Conservation (phyloP, 2,888 invertebrate genomes). For the Hybos culiciformis region DNA sequence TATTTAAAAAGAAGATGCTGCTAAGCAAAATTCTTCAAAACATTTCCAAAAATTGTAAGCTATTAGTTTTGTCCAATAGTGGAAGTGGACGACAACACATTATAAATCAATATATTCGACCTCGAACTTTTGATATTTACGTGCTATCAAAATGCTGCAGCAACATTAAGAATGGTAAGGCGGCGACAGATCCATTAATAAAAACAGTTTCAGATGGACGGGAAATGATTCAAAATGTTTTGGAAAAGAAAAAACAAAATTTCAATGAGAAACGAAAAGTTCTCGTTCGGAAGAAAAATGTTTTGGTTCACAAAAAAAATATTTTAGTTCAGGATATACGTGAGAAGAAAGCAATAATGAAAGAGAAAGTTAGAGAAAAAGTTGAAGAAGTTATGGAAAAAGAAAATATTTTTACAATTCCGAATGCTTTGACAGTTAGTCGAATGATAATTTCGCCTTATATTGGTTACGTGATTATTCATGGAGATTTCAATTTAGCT, state of each 20-base stretch:
- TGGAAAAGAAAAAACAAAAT: constrained; percentile 48
- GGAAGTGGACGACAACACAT: no score
- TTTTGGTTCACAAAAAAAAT: no score
- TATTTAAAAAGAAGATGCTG: no score
- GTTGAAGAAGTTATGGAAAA: constrained; percentile 48
- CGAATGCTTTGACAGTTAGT: constrained; percentile 76
- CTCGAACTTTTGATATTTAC: no score
- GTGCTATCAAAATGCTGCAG: no score
- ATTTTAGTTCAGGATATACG: constrained; percentile 54
- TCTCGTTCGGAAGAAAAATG: no score
- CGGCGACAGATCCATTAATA: constrained; percentile 18
- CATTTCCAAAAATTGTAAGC: no score
- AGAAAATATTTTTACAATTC: constrained; percentile 87
- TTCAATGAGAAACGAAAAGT: no score
- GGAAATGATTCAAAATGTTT: constrained; percentile 41
- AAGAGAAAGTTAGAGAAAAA: constrained; percentile 58
- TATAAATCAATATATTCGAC: no score
- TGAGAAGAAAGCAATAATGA: constrained; percentile 55
- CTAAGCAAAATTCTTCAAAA: no score
- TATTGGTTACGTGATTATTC: constrained; percentile 76
- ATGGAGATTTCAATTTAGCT: constrained; percentile 66
- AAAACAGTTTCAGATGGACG: constrained; percentile 38
- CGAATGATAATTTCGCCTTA: constrained; percentile 79
- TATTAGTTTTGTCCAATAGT: no score
- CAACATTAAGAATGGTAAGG: not conserved